A percentile compares a stretch with the other conserved stretches of the same genome.
phyloP scores from a whole-genome alignment of 1,140 invertebrate genomes.

The Hylyphantes graminicola region DNA sequence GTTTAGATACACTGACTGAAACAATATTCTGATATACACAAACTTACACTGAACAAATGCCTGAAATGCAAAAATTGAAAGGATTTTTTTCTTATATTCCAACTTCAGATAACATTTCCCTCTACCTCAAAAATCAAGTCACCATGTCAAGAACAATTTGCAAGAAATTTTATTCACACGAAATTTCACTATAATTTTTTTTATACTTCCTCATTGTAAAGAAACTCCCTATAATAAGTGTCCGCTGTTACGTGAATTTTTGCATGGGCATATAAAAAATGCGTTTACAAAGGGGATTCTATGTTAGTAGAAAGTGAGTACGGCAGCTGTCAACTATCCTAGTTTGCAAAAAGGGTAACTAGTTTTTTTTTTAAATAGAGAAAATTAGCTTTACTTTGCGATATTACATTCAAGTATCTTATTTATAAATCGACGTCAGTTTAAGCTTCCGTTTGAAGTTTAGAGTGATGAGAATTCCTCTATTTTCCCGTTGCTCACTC shows the following conservation, averaged over 20 bases:
- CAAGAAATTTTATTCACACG: constrained; percentile 15
- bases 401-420: too few species aligned
- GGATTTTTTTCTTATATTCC: constrained; percentile 33
- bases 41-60: neutral
- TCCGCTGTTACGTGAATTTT: neutral
- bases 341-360: too few species aligned
- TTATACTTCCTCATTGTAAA: neutral
- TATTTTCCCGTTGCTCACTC: too few species aligned
- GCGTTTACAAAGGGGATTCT: constrained; percentile 1
- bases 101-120: constrained; percentile 6
- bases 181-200: constrained; percentile 5
- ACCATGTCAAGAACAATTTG: constrained; percentile 37
- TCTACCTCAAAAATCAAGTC: constrained; percentile 32
- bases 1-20: too few species aligned
- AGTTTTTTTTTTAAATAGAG: too few species aligned
- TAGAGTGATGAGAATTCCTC: too few species aligned
- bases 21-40: too few species aligned
- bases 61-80: constrained; percentile 4
- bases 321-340: too few species aligned
- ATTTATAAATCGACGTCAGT: too few species aligned
- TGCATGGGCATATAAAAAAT: neutral
- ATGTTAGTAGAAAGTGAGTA: neutral
- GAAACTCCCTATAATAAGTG: neutral
- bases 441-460: too few species aligned
- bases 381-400: too few species aligned